Base-by-base conservation (phyloP, 2,113 vertebrate species). In the Mystacornis crossleyi region DNA sequence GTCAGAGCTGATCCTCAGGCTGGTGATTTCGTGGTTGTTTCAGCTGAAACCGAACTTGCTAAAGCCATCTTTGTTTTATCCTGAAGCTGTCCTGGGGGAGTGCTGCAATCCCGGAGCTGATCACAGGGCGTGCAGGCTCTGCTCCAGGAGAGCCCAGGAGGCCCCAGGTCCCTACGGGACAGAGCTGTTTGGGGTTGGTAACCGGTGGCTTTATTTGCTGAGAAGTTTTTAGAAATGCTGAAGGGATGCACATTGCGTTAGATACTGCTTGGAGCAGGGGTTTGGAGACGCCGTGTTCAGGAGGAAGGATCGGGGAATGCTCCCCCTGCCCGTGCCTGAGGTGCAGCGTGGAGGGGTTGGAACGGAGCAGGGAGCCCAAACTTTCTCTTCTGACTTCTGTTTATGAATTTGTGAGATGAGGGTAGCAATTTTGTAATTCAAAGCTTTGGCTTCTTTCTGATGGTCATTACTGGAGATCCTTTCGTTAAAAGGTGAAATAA, bases 401-500 rank as follows among this genome's bases (percentile, higher is more conserved):
- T 72, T 12, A 28, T 10, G 38, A 28, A 65, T 73, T 60, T 31
- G 18, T 93, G 29, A 78, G n/a, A 24, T 25, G 47, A 93, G 28
- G 21, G 24, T 24, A 33, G 71, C 14, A 34, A 6, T 75, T 83
- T 51, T 74, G 77, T 81, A 64, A 84, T 60, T 92, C 47, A 73
- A 45, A 92, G 64, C 87, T 65, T 88, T 66, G 77, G 64, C 75
- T 93, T 93, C 55, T 90, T 81, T 94, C 83, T 83, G 79, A 29
- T 78, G 57, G 82, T 80, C 60, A 0, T 70, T 90, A 29, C 48
- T 81, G 79, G 82, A 93, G 60, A 79, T 48, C 21, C 21, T 83
- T 86, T 29, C 9, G 17, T 74, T 34, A 29, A 64, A 83, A 86
- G 77, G 40, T 45, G 55, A 26, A 50, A 18, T 62, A 34, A 67